phyloP scores from a whole-genome alignment of 2,797 vertebrate species.

The Delichon dasypus region DNA sequence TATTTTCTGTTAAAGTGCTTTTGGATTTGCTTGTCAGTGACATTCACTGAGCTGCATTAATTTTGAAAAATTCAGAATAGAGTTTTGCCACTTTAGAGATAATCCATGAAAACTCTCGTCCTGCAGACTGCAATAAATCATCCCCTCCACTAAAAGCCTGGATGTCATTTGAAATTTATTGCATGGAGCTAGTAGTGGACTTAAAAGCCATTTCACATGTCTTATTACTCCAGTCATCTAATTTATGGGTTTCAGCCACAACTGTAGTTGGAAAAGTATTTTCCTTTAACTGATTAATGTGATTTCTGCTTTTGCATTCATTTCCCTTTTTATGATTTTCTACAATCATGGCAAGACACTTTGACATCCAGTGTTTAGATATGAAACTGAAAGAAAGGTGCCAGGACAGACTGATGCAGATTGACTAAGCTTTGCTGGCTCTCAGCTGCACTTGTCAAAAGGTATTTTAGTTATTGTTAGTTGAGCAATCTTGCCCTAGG shows the following conservation, averaged over 20 bases:
- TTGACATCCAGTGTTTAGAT: slow-evolving; percentile 26
- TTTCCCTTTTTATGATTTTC: slow-evolving; percentile 38
- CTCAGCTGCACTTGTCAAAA: slow-evolving; percentile 74
- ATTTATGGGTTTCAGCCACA: slow-evolving; percentile 78
- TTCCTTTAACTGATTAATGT: slow-evolving; percentile 74
- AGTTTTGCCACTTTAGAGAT: slow-evolving; percentile 81
- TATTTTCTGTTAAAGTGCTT: slow-evolving; percentile 10
- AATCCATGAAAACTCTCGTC: slow-evolving; percentile 79
- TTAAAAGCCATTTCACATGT: slow-evolving; percentile 82
- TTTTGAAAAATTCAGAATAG: slow-evolving; percentile 78
- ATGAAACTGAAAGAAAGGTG: slow-evolving; percentile 55
- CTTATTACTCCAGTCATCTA: slow-evolving; percentile 81
- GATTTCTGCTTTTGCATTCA: slow-evolving; percentile 65
- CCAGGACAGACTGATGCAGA: slow-evolving; percentile 46
- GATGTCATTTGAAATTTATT: slow-evolving; percentile 83
- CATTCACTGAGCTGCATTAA: slow-evolving; percentile 72
- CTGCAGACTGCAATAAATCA: slow-evolving; percentile 80
- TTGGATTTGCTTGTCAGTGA: slow-evolving; percentile 67
- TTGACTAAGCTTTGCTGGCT: slow-evolving; percentile 64
- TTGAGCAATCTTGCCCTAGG: slow-evolving; percentile 71
- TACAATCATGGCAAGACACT: neutral
- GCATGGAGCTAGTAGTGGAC: slow-evolving; percentile 75
- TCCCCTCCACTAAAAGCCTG: slow-evolving; percentile 77
- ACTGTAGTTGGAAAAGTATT: slow-evolving; percentile 72
- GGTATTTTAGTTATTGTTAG: slow-evolving; percentile 71